phyloP scores from a whole-genome alignment of 92 coral and sea anemone species.

The Desmophyllum pertusum region DNA sequence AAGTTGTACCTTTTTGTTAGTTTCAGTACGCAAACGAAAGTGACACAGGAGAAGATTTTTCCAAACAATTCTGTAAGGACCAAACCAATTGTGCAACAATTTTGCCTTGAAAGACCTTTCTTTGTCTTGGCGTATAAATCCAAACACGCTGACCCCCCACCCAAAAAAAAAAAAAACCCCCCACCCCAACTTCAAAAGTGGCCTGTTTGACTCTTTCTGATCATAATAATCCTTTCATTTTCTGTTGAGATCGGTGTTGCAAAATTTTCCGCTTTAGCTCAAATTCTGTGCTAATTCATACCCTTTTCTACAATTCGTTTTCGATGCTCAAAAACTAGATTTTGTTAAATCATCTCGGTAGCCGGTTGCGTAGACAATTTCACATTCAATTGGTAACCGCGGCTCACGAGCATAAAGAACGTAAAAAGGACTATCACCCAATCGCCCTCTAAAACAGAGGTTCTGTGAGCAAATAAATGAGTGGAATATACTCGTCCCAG shows the following conservation, averaged over 20 bases:
- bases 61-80: constrained; percentile 25
- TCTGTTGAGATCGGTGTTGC: constrained; percentile 58
- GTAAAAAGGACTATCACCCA: constrained; percentile 50
- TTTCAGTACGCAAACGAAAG: not conserved
- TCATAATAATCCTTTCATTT: constrained; percentile 53
- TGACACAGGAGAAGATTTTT: constrained; percentile 35
- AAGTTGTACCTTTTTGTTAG: constrained; percentile 6
- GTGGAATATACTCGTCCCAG: no score
- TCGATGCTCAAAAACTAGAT: no score
- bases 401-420: no score
- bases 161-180: no score
- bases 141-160: constrained; percentile 51
- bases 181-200: constrained; percentile 30
- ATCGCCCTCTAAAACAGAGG: constrained; percentile 34
- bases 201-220: not conserved
- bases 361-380: constrained; percentile 14
- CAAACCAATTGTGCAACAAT: constrained; percentile 23
- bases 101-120: constrained; percentile 38
- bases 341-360: constrained; percentile 3
- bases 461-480: constrained; percentile 46
- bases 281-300: no score
- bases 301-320: no score
- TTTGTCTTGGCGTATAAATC: constrained; percentile 50
- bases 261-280: no score
- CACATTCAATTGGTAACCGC: constrained; percentile 48